A percentile compares a stretch with the other conserved stretches of the same genome.
These are phyloP conservation scores for Eutolmus rufibarbis DNA, from an alignment of 2,888 invertebrate species.

Conservation along the genomic window DNA sequence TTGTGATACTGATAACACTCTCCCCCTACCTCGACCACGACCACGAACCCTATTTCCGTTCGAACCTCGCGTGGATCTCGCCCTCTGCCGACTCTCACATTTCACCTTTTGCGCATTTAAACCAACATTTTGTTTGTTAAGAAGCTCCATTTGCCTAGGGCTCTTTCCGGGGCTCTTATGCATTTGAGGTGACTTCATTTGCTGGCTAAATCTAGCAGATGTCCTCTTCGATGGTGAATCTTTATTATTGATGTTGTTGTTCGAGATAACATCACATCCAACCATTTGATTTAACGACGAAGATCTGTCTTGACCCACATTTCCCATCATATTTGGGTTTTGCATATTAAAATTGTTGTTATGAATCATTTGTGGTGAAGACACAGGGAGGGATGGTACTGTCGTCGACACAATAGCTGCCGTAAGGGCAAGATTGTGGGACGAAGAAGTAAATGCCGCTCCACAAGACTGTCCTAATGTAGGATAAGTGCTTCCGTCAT, in stretches of 20 bases:
- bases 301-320: constrained; percentile 49
- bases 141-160: constrained; percentile 68
- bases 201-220: constrained; percentile 54
- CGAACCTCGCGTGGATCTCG: constrained; percentile 54
- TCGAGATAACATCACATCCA: constrained; percentile 38
- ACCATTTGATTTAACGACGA: constrained; percentile 50
- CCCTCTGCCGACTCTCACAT: constrained; percentile 53
- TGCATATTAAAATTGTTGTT: constrained; percentile 51
- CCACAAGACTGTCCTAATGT: constrained; percentile 55
- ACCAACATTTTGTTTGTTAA: constrained; percentile 51
- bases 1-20: constrained; percentile 51
- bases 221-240: constrained; percentile 58
- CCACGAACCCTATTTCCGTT: constrained; percentile 60
- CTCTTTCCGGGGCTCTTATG: constrained; percentile 75
- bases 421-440: constrained; percentile 82
- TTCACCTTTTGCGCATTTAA: constrained; percentile 46
- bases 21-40: constrained; percentile 58
- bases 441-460: constrained; percentile 82
- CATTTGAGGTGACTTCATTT: constrained; percentile 68
- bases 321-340: constrained; percentile 31
- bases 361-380: constrained; percentile 50
- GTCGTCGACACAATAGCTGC: constrained; percentile 79
- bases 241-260: constrained; percentile 47
- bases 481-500: constrained; percentile 36
- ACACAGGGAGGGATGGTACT: constrained; percentile 57